Evolutionary conservation across 2,888 invertebrate species (phyloP).

Genomic region (Hoplodrina ambigua): DNA sequence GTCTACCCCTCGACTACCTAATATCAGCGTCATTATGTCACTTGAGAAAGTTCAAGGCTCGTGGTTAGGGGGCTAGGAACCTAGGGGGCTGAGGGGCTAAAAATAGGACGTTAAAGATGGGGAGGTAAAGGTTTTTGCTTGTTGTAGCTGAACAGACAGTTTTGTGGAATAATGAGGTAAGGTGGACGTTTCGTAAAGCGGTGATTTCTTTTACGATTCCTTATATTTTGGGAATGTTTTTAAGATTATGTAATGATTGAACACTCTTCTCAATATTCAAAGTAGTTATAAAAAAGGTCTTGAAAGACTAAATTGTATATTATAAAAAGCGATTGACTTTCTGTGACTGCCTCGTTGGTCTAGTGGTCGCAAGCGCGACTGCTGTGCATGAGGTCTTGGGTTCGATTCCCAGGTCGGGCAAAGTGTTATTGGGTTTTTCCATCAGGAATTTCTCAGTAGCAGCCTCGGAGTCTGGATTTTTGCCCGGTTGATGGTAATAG

Average conservation of each 20-base stretch:
- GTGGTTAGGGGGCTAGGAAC: background rate
- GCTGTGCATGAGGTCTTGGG: too few species aligned
- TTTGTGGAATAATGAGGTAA: slow-evolving; percentile 22
- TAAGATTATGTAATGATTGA: background rate
- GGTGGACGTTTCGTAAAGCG: background rate
- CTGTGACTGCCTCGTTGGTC: too few species aligned
- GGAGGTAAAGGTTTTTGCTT: slow-evolving; percentile 2
- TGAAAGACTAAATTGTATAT: too few species aligned
- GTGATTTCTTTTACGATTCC: background rate
- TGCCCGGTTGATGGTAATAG: too few species aligned
- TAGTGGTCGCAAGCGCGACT: too few species aligned
- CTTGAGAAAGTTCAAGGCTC: slow-evolving; percentile 42
- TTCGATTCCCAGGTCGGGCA: too few species aligned
- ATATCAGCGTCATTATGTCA: slow-evolving; percentile 40
- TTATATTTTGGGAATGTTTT: background rate
- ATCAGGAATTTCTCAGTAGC: too few species aligned
- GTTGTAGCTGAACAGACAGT: slow-evolving; percentile 20
- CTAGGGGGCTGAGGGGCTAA: slow-evolving; percentile 10
- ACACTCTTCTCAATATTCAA: background rate
- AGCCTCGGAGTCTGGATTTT: too few species aligned
- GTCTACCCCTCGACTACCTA: slow-evolving; percentile 19
- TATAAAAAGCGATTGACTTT: too few species aligned
- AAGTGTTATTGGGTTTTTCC: too few species aligned
- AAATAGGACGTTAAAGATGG: slow-evolving; percentile 21
- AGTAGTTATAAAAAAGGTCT: too few species aligned